phyloP scores from a whole-genome alignment of 2,888 invertebrate species.

The Sinohyriopsis cumingii region DNA sequence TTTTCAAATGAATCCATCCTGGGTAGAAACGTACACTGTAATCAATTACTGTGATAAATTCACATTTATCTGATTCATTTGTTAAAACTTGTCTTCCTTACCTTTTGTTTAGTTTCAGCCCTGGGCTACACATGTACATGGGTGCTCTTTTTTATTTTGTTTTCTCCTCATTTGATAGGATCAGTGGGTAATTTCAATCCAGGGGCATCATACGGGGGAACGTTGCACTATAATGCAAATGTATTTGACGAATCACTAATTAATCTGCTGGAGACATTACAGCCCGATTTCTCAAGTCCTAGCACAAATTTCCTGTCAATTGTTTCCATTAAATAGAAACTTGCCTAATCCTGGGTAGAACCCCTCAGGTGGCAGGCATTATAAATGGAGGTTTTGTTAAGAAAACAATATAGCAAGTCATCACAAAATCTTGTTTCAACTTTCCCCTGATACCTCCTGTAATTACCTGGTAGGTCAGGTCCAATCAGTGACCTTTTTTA shows the following conservation, averaged over 20 bases:
- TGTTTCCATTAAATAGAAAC: constrained; percentile 27
- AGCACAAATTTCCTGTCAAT: constrained; percentile 28
- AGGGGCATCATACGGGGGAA: not conserved
- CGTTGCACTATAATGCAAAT: constrained; percentile 31
- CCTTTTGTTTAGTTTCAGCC: too few relatives aligned
- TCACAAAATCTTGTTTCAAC: constrained; percentile 30
- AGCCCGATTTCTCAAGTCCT: constrained; percentile 21
- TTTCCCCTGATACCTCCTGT: constrained; percentile 10
- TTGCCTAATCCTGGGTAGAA: constrained; percentile 18
- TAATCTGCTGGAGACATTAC: constrained; percentile 29
- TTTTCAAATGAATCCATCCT: too few relatives aligned
- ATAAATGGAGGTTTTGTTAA: constrained; percentile 21
- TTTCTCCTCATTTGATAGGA: too few relatives aligned
- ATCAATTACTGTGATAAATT: too few relatives aligned
- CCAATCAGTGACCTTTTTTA: not conserved
- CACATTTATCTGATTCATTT: too few relatives aligned
- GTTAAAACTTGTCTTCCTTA: too few relatives aligned
- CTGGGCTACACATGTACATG: too few relatives aligned
- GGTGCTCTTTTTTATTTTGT: too few relatives aligned
- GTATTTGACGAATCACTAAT: constrained; percentile 41
- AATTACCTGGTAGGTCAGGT: constrained; percentile 18
- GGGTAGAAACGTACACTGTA: too few relatives aligned
- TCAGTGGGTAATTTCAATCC: too few relatives aligned
- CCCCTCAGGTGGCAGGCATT: constrained; percentile 14
- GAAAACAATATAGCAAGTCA: constrained; percentile 22